These are phyloP conservation scores for Zaprionus bogoriensis DNA, from an alignment of 2,888 invertebrate species.

Conservation along the genomic window DNA sequence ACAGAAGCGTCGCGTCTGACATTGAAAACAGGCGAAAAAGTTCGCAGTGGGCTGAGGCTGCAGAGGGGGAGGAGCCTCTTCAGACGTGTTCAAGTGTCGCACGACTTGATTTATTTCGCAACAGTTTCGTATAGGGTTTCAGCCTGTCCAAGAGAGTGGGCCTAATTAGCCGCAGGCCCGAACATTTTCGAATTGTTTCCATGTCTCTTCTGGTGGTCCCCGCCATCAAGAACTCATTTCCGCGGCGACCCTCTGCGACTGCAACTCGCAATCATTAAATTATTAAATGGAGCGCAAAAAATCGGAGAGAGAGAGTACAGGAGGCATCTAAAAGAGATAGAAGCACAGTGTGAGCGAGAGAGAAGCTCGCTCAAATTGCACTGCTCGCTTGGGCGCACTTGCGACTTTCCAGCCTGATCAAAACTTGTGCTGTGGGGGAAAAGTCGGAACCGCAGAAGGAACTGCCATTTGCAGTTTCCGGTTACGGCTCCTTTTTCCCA, in stretches of 20 bases:
- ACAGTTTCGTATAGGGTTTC: neutral
- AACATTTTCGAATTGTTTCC: conserved; percentile 17
- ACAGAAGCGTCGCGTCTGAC: conserved; percentile 62
- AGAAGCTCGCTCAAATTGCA: conserved; percentile 2
- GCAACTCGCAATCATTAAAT: conserved; percentile 54
- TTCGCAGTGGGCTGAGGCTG: neutral
- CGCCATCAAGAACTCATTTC: conserved; percentile 74
- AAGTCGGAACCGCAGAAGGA: neutral
- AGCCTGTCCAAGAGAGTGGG: neutral
- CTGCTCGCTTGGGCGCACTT: conserved; percentile 2
- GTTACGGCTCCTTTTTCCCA: conserved; percentile 30
- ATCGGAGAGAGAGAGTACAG: neutral
- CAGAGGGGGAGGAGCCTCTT: neutral
- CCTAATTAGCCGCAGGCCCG: conserved; percentile 59
- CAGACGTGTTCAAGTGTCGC: conserved; percentile 57
- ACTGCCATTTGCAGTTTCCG: conserved; percentile 32
- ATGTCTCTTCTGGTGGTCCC: conserved; percentile 21
- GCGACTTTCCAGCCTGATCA: conserved; percentile 51
- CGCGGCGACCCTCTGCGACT: conserved; percentile 23
- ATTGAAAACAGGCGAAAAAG: conserved; percentile 49
- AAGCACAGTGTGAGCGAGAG: neutral
- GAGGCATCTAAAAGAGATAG: neutral
- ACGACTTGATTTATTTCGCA: conserved; percentile 58
- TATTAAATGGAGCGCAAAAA: conserved; percentile 63
- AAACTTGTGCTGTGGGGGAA: conserved; percentile 25